Percentiles rank a stretch among this genome's conserved stretches.
Conservation (phyloP, 2,113 vertebrate species). For the Aix galericulata region DNA sequence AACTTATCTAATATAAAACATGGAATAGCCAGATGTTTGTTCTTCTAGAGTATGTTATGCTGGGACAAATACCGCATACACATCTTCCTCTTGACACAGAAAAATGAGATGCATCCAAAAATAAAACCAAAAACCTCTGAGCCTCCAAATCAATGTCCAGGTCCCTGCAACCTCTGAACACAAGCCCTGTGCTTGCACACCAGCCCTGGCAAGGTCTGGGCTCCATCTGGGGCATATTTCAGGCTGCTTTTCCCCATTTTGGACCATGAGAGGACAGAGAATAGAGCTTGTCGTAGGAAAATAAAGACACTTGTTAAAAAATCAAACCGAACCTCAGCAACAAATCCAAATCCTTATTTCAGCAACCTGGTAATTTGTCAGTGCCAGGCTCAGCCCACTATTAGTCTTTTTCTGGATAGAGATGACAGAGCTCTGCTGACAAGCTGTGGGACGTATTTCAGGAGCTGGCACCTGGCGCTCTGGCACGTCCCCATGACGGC, state of each 20-base stretch:
- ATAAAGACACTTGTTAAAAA: neutral
- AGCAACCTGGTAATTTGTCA: conserved; percentile 40
- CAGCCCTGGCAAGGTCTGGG: neutral
- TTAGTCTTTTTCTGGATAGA: conserved; percentile 62
- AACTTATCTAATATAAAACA: conserved; percentile 32
- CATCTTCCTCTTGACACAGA: conserved; percentile 25
- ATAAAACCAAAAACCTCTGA: neutral
- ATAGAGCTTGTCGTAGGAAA: neutral
- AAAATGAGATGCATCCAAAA: neutral
- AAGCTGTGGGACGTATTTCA: conserved; percentile 47
- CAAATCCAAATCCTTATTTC: neutral
- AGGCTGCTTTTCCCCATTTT: neutral
- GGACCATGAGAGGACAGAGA: neutral
- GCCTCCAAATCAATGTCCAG: neutral
- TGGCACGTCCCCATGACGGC: neutral
- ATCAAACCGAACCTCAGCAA: neutral
- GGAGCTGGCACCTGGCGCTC: conserved; percentile 51
- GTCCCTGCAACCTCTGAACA: neutral
- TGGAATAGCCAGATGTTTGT: neutral
- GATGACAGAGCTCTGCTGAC: conserved; percentile 48
- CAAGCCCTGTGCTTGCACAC: accelerated
- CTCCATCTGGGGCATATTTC: neutral
- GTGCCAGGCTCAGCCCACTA: conserved; percentile 39
- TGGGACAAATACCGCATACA: neutral
- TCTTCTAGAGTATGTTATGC: neutral